Evolutionary conservation across 2,888 invertebrate species (phyloP), one percentile per base, ranked within the genome.

Genomic region (Ypsolopha sequella): DNA sequence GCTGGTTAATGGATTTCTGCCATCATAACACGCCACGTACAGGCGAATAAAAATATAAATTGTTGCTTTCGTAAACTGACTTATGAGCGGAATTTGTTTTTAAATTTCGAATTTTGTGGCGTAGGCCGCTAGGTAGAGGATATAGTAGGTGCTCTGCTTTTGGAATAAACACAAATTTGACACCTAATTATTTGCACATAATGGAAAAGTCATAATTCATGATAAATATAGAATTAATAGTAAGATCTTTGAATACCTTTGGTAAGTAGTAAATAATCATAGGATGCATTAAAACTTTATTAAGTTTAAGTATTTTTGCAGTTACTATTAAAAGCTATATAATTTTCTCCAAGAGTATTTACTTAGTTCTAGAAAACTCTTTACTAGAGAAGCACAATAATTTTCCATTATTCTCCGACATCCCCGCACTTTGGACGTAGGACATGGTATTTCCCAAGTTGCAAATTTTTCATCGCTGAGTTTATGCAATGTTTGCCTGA

Each of bases 1-100:
- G 77, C 69, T 81, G 79, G 84, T 86, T 86, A 86, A 86, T 86
- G 85, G 85, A 85, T 85, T 85, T 82, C 81, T 80, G 84, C 84
- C 82, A 80, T 82, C 85, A 84, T 84, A 84, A 84, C 84, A 82
- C 76, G 81, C 80, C 76, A 82, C 76, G 76, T 76, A 73, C 77
- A 67, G 70, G 70, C 75, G 72, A 85, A 82, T 81, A 81, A 81
- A 52, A 52, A 49, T 51, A 48, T 41, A 52, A 45, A 36, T 51
- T 52, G 46, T 52, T 48, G 47, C 47, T 41, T n/a, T 9, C 9
- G 36, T 33, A 33, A 38, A 44, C n/a, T 13, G 39, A 39, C 34
- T 3, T 11, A 38, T 38, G 9, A 38, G 6, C 49, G 49, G 43
- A 41, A 14, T 48, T 48, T 36, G 11, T 34, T 34, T 48, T 14